Conservation (phyloP, 1,140 invertebrate species). For the Geopemphigus sp. region DNA sequence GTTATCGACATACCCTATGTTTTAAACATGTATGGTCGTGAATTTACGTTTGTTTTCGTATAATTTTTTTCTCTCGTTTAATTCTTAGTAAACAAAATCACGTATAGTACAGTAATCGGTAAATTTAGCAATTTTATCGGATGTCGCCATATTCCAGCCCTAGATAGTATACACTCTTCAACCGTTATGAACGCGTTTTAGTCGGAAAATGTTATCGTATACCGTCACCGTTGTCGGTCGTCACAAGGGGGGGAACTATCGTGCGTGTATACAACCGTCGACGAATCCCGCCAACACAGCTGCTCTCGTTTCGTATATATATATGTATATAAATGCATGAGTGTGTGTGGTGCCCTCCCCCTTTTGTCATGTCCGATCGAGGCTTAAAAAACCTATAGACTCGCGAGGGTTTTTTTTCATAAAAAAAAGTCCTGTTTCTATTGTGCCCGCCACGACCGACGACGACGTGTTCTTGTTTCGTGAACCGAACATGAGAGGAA, state of each 20-base stretch:
- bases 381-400: slow-evolving; percentile 25
- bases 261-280: neutral
- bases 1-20: no score
- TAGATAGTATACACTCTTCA: no score
- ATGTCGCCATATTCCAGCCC: no score
- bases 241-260: neutral
- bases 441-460: neutral
- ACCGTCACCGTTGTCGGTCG: no score
- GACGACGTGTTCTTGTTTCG: slow-evolving; percentile 22
- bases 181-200: no score
- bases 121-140: no score
- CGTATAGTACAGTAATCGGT: no score
- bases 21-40: no score
- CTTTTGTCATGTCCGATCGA: neutral
- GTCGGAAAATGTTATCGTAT: no score
- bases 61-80: no score
- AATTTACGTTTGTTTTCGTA: no score
- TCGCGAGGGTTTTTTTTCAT: slow-evolving; percentile 14
- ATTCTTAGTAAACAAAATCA: no score
- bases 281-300: slow-evolving; percentile 26
- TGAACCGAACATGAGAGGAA: slow-evolving; percentile 29
- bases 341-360: neutral
- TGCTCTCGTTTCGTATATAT: slow-evolving; percentile 35
- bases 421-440: slow-evolving; percentile 18
- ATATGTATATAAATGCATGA: neutral